Evolutionary conservation across 2,797 vertebrate species (phyloP), one percentile per base, ranked within the genome.

Genomic region (Tapirus indicus): DNA sequence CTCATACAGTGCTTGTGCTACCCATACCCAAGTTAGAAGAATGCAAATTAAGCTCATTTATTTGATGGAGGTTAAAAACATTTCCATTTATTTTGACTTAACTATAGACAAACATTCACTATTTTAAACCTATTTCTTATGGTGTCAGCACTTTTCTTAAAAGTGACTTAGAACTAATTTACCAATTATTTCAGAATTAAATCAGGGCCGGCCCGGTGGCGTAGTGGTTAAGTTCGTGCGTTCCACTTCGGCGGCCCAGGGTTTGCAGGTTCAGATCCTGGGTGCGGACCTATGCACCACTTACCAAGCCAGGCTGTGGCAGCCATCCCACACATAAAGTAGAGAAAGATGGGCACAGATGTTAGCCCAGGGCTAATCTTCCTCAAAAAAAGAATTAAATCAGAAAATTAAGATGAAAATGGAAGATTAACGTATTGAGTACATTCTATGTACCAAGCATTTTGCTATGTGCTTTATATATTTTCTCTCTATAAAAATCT

Each of bases 161-260:
- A 94, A 92, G 16, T 86, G 38, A 88, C 52, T 80, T 79, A 86
- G 47, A 96, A 95, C 23, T 72, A 91, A 93, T 93, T 92, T 84
- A 69, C 68, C 68, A 77, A 93, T 94, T 96, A 71, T 56, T 92
- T 88, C 44, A 88, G 54, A 91, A 92, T 38, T 91, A 88, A 79
- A 93, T 66, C 47, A 79, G 52, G 62, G 47, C 47, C 10, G 6
- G 47, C 47, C 47, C 47, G 10, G 47, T 5, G 47, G 11, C 47
- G 11, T 47, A 47, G 47, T 47, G 47, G 47, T 47, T 47, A 47
- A 47, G 47, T 47, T 47, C 47, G 47, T 47, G 47, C 11, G 47
- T 11, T 47, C 47, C 2, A 11, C 47, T 47, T 47, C 47, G 11
- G 47, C 47, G 10, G 47, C 47, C 47, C 47, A 47, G 47, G 11